These are phyloP conservation scores for Cacoxenus indagator DNA, from an alignment of 2,888 invertebrate species.

Conservation along the genomic window DNA sequence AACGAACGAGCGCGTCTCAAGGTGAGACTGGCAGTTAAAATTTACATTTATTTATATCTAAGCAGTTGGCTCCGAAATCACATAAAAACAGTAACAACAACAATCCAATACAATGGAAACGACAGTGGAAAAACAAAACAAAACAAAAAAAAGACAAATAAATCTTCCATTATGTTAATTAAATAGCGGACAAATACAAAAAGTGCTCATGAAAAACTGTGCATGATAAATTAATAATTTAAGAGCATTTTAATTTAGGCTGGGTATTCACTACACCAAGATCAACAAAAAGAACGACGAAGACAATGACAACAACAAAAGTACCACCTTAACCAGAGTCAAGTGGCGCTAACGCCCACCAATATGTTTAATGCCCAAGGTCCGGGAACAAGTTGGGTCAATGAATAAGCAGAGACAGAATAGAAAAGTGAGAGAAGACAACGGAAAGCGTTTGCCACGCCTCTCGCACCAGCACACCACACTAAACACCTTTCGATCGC, in stretches of 20 bases:
- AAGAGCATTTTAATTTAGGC: not conserved
- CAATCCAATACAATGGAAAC: no score
- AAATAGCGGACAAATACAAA: not conserved
- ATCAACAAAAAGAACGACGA: not conserved
- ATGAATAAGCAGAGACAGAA: not conserved
- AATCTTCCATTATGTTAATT: not conserved
- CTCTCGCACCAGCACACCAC: no score
- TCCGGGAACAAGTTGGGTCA: no score
- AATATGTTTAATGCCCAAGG: no score
- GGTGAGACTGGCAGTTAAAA: not conserved
- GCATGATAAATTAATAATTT: conserved; percentile 3
- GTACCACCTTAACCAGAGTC: not conserved
- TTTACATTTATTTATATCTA: conserved; percentile 1
- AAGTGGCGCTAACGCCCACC: conserved; percentile 4
- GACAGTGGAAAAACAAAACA: no score
- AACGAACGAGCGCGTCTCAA: not conserved
- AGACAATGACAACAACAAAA: not conserved
- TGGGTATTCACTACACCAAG: not conserved
- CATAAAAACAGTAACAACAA: not conserved
- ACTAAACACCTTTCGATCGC: not conserved
- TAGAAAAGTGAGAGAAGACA: not conserved
- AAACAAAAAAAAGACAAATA: not conserved
- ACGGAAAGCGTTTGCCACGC: not conserved
- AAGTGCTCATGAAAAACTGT: not conserved
- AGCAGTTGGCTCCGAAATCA: not conserved